Percentiles rank a stretch among this genome's conserved stretches.
Evolutionary conservation across 2,888 invertebrate species (phyloP).

Genomic region (Sussaba pulchella): DNA sequence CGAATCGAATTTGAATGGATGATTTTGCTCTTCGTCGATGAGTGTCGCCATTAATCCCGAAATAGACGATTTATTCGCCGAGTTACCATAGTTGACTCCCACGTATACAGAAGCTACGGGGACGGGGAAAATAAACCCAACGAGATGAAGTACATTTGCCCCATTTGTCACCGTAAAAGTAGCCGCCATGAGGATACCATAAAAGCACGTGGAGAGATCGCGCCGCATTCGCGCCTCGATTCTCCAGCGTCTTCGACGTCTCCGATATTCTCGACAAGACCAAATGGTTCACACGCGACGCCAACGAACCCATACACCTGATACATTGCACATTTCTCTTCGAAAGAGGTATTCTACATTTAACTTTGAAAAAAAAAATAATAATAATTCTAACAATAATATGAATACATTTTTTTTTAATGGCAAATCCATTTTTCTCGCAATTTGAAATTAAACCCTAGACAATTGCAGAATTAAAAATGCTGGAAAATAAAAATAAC

Average conservation of each 20-base stretch:
- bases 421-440: conserved; percentile 15
- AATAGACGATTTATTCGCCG: conserved; percentile 74
- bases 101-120: conserved; percentile 50
- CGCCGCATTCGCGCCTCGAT: conserved; percentile 44
- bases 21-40: too few species aligned
- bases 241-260: background rate
- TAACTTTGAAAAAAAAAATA: background rate
- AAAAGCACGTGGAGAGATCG: conserved; percentile 40
- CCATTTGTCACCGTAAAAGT: conserved; percentile 74
- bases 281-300: conserved; percentile 28
- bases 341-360: background rate
- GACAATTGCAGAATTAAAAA: conserved; percentile 17
- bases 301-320: background rate
- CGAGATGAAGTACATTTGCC: conserved; percentile 65
- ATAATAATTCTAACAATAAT: too few species aligned
- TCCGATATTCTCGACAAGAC: conserved; percentile 8
- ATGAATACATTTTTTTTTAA: too few species aligned
- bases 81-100: conserved; percentile 24
- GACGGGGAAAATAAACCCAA: conserved; percentile 58
- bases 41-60: conserved; percentile 39
- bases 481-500: conserved; percentile 16
- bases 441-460: conserved; percentile 29
- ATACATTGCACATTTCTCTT: background rate
- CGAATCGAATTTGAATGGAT: too few species aligned
- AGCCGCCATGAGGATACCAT: conserved; percentile 66